These are phyloP conservation scores for Cryptoleucopteryx plumbea DNA, from an alignment of 2,113 vertebrate genomes.

Conservation along the genomic window DNA sequence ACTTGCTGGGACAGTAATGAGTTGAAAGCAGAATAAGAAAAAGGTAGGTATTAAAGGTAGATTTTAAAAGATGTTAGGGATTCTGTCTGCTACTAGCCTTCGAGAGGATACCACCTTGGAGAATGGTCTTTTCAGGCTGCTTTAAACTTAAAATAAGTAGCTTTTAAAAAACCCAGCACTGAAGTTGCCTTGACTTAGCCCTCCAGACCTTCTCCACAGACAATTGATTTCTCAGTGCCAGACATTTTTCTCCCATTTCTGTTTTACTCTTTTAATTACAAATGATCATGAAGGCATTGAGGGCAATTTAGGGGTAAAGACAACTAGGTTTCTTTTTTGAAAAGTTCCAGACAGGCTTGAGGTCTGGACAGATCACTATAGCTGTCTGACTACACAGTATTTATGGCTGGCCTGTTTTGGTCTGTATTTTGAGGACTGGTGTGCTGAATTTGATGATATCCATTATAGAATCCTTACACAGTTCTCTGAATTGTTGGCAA, in stretches of 20 bases:
- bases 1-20: background rate
- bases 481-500: constrained; percentile 2
- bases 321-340: background rate
- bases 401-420: constrained; percentile 23
- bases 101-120: background rate
- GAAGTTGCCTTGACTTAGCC: background rate
- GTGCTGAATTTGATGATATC: background rate
- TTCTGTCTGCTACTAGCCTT: background rate
- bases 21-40: background rate
- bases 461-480: background rate
- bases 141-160: background rate
- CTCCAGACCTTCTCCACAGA: background rate
- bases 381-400: background rate
- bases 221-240: constrained; percentile 9
- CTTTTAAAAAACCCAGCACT: background rate
- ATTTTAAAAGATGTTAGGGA: background rate
- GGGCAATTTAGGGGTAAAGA: background rate
- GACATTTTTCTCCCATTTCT: background rate
- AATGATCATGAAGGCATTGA: background rate
- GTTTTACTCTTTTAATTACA: background rate
- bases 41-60: background rate
- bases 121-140: background rate
- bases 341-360: constrained; percentile 10
- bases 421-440: background rate
- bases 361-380: background rate